Percentiles rank a stretch among this genome's conserved stretches.
Evolutionary conservation across 2,888 invertebrate genomes (phyloP).

Genomic region (Watsonalla cultraria): DNA sequence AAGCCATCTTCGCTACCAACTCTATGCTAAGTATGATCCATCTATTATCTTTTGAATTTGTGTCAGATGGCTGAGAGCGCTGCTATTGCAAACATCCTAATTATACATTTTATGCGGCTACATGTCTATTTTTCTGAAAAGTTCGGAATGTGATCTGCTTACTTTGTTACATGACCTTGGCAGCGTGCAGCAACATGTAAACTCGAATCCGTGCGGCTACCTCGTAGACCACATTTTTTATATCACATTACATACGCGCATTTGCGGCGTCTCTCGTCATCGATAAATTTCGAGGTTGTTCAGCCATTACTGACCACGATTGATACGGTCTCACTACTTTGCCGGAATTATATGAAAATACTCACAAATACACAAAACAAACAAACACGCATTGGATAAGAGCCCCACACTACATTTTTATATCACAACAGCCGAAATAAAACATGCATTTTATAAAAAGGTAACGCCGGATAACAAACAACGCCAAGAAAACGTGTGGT

Average conservation of each 20-base stretch:
- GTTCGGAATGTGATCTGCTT: conserved; percentile 6
- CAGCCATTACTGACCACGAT: conserved; percentile 36
- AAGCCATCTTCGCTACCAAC: conserved; percentile 43
- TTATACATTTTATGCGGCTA: conserved; percentile 42
- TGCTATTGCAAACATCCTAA: conserved; percentile 58
- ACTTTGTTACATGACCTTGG: conserved; percentile 18
- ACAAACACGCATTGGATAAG: conserved; percentile 42
- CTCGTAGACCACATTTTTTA: background rate
- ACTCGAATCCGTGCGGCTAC: background rate
- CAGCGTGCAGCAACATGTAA: background rate
- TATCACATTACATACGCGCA: background rate
- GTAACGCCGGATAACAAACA: conserved; percentile 71
- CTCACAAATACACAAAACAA: conserved; percentile 55
- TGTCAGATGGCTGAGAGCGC: conserved; percentile 50
- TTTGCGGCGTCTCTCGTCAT: conserved; percentile 23
- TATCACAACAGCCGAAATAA: conserved; percentile 56
- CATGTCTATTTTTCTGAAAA: conserved; percentile 49
- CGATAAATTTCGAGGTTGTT: conserved; percentile 45
- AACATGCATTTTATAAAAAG: conserved; percentile 56
- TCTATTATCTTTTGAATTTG: conserved; percentile 47
- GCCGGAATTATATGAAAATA: conserved; percentile 31
- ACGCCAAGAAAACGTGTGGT: conserved; percentile 76
- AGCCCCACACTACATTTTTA: conserved; percentile 63
- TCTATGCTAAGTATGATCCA: conserved; percentile 58
- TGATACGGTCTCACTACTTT: conserved; percentile 10